Percentiles rank a stretch among this genome's conserved stretches.
Conservation (phyloP, 2,113 vertebrate species). For the Galbula dea region DNA sequence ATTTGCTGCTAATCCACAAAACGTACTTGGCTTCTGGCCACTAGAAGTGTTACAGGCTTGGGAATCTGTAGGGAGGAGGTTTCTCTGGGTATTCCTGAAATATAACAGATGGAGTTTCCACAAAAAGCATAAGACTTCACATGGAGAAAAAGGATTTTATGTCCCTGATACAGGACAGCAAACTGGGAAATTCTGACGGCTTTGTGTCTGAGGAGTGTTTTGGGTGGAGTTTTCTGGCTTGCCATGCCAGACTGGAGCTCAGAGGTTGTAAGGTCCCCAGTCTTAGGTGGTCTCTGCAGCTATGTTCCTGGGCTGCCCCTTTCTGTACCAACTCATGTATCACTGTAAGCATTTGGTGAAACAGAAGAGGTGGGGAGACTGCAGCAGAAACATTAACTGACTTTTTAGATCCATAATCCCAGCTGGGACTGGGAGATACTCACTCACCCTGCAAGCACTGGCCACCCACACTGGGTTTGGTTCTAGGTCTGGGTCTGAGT, state of each 20-base stretch:
- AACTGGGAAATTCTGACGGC: neutral
- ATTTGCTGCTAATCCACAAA: constrained; percentile 5
- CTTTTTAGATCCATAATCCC: neutral
- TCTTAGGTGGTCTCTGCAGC: neutral
- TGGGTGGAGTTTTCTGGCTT: neutral
- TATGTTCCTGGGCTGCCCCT: neutral
- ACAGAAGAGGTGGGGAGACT: neutral
- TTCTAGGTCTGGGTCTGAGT: accelerated
- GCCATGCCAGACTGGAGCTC: neutral
- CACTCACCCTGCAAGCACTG: accelerated
- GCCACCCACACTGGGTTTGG: accelerated
- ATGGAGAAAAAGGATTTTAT: neutral
- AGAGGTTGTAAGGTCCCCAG: neutral
- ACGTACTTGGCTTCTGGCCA: constrained; percentile 1
- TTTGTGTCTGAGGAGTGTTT: neutral
- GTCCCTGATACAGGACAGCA: neutral
- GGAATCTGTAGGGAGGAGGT: neutral
- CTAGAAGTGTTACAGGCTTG: neutral
- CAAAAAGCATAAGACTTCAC: neutral
- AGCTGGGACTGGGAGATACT: neutral
- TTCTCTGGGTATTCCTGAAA: neutral
- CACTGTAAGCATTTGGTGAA: neutral
- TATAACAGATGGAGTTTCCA: neutral
- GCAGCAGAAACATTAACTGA: neutral
- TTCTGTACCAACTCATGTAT: accelerated